Evolutionary conservation across 2,888 invertebrate species (phyloP).

Genomic region (Apeira syringaria): DNA sequence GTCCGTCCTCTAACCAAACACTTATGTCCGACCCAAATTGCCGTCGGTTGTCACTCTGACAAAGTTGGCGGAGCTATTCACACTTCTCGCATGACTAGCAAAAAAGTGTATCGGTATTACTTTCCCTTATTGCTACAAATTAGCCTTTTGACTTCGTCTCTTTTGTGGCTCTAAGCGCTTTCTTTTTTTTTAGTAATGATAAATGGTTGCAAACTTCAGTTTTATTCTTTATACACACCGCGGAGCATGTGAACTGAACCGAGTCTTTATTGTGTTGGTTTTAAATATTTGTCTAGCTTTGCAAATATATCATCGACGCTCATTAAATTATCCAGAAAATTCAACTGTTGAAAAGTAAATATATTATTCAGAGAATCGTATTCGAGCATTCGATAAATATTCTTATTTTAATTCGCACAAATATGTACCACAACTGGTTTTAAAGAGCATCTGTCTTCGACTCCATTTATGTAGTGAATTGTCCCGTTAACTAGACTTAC

Average conservation of each 20-base stretch:
- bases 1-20: slow-evolving; percentile 53
- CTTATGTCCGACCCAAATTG: slow-evolving; percentile 58
- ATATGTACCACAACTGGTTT: slow-evolving; percentile 29
- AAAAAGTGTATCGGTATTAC: slow-evolving; percentile 45
- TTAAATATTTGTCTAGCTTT: neutral
- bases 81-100: slow-evolving; percentile 55
- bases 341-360: slow-evolving; percentile 21
- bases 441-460: slow-evolving; percentile 23
- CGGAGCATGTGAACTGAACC: no score
- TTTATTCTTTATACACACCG: slow-evolving; percentile 5
- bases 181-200: slow-evolving; percentile 16
- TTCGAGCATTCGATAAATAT: slow-evolving; percentile 20
- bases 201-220: slow-evolving; percentile 10
- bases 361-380: slow-evolving; percentile 25
- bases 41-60: slow-evolving; percentile 55
- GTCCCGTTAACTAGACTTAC: slow-evolving; percentile 3
- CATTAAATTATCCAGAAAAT: slow-evolving; percentile 22
- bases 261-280: no score
- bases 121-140: slow-evolving; percentile 54
- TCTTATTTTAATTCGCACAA: slow-evolving; percentile 31
- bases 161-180: slow-evolving; percentile 24
- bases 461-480: slow-evolving; percentile 12
- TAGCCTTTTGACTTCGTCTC: slow-evolving; percentile 24
- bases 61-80: slow-evolving; percentile 39
- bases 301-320: slow-evolving; percentile 7